Conservation (phyloP, 1,140 invertebrate genomes). For the Scaptomyza hsui region DNA sequence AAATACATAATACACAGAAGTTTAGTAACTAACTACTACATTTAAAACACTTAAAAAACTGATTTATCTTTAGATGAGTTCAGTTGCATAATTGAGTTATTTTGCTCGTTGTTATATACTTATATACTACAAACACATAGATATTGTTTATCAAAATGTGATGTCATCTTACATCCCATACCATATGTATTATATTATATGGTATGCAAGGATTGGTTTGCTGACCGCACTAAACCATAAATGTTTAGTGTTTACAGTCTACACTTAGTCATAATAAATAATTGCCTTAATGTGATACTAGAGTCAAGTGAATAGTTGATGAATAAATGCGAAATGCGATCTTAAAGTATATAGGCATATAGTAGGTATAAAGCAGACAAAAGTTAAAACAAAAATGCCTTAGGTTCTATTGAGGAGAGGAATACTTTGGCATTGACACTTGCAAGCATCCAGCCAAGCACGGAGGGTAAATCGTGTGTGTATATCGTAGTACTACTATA, state of each 20-base stretch:
- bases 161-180: slow-evolving; percentile 7
- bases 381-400: slow-evolving; percentile 8
- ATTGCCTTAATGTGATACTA: background rate
- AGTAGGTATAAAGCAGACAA: background rate
- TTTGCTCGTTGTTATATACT: slow-evolving; percentile 22
- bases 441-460: slow-evolving; percentile 27
- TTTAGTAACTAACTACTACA: slow-evolving; percentile 1
- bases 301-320: slow-evolving; percentile 10
- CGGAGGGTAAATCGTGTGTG: slow-evolving; percentile 20
- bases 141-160: slow-evolving; percentile 1
- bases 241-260: background rate
- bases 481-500: background rate
- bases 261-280: slow-evolving; percentile 44
- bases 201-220: background rate
- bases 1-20: slow-evolving; percentile 20
- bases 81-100: slow-evolving; percentile 17
- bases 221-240: no score
- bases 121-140: background rate
- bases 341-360: slow-evolving; percentile 9
- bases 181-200: no score
- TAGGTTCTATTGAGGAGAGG: slow-evolving; percentile 16
- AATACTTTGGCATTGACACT: slow-evolving; percentile 43
- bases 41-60: slow-evolving; percentile 23
- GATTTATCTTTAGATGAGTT: slow-evolving; percentile 3
- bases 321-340: slow-evolving; percentile 7